A percentile compares a stretch with the other conserved stretches of the same genome.
These are phyloP conservation scores for Promerops cafer DNA, from an alignment of 2,113 vertebrate species.

Conservation along the genomic window DNA sequence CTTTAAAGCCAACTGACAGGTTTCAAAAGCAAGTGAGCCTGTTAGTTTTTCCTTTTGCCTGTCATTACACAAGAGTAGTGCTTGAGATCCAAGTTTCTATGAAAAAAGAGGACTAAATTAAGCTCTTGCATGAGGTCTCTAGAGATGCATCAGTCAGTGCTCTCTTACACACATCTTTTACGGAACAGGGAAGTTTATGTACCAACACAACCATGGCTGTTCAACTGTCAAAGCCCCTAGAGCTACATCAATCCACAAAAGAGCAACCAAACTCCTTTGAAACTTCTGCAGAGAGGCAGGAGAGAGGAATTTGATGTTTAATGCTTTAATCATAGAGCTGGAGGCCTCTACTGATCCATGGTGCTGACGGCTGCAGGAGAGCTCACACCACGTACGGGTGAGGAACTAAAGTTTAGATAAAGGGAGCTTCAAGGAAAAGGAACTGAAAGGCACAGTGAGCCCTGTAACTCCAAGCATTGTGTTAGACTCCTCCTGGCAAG, in stretches of 20 bases:
- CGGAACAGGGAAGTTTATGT: background rate
- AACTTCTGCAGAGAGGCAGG: background rate
- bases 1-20: background rate
- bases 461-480: background rate
- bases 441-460: background rate
- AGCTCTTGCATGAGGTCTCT: conserved; percentile 26
- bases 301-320: background rate
- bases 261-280: background rate
- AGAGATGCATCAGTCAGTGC: conserved; percentile 2
- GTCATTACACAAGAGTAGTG: background rate
- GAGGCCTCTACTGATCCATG: background rate
- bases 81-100: conserved; percentile 37
- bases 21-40: background rate
- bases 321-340: background rate
- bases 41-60: conserved; percentile 14
- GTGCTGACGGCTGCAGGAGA: background rate
- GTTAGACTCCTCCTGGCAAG: background rate
- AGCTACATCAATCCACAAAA: background rate
- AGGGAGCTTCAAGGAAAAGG: background rate
- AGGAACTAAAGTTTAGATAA: background rate
- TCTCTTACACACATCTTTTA: background rate
- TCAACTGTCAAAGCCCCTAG: background rate
- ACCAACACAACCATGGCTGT: background rate
- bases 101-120: conserved; percentile 45
- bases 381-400: fast-evolving